Conservation (phyloP, 2,113 vertebrate genomes). For the Corynorhinus townsendii region DNA sequence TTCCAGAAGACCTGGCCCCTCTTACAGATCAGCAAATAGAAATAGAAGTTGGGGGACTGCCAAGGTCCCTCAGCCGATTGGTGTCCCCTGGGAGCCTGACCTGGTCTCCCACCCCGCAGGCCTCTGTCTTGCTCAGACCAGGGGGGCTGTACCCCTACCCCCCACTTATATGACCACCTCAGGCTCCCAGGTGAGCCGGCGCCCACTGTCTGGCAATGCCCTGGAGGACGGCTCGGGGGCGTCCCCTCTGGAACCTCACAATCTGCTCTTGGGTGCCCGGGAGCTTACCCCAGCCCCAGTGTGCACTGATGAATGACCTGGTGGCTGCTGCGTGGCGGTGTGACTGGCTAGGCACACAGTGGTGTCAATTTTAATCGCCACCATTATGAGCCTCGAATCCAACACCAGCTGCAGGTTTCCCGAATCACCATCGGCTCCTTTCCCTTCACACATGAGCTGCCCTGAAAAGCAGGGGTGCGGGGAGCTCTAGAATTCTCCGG, state of each 20-base stretch:
- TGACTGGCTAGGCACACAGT: not conserved
- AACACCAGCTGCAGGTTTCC: not conserved
- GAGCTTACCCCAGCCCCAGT: not conserved
- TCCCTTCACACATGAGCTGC: not conserved
- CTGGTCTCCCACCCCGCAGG: not conserved
- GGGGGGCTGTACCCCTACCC: not conserved
- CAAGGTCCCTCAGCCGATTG: not conserved
- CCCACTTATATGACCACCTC: not conserved
- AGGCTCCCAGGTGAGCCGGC: not conserved
- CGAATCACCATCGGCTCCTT: not conserved
- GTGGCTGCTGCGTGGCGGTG: not conserved
- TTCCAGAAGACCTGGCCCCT: not conserved
- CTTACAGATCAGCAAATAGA: not conserved
- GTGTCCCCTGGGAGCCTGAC: not conserved
- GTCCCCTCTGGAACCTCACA: not conserved
- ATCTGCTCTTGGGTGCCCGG: not conserved
- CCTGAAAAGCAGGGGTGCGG: not conserved
- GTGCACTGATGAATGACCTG: constrained; percentile 8
- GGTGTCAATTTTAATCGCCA: constrained; percentile 43
- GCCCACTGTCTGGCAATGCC: not conserved
- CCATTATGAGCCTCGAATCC: not conserved
- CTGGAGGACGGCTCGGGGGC: not conserved
- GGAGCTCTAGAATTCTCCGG: not conserved
- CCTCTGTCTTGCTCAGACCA: not conserved
- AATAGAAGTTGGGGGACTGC: fast-evolving